Percentiles rank a stretch among this genome's conserved stretches.
Conservation (phyloP, 2,113 vertebrate genomes). For the Brachirus orientalis region DNA sequence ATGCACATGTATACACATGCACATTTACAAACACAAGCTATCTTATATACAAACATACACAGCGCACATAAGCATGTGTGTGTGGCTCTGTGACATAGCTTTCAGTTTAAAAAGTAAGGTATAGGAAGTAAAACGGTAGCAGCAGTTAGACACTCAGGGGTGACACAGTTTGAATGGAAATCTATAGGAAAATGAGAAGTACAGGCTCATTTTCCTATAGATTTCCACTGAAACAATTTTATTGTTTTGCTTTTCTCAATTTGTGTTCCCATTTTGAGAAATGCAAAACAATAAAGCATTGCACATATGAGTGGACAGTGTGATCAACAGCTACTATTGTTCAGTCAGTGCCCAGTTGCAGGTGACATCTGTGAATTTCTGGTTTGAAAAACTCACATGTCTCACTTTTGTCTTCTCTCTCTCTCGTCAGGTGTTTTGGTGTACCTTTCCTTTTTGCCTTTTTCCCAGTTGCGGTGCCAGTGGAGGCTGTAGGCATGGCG, state of each 20-base stretch:
- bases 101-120: too few relatives aligned
- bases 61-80: neutral
- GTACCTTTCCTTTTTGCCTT: neutral
- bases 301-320: too few relatives aligned
- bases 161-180: too few relatives aligned
- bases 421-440: conserved; percentile 47
- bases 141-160: too few relatives aligned
- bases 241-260: too few relatives aligned
- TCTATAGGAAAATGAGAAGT: neutral
- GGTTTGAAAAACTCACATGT: neutral
- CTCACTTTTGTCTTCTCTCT: conserved; percentile 17
- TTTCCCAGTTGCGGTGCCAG: conserved; percentile 32
- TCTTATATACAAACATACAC: neutral
- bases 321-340: too few relatives aligned
- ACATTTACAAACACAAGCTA: neutral
- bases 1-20: neutral
- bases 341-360: too few relatives aligned
- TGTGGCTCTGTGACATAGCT: neutral
- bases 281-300: too few relatives aligned
- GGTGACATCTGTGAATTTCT: too few relatives aligned
- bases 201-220: too few relatives aligned
- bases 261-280: neutral
- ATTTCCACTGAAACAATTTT: too few relatives aligned
- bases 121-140: too few relatives aligned
- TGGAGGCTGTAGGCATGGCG: conserved; percentile 71